Percentiles rank a stretch among this genome's conserved stretches.
These are phyloP conservation scores for Drosophila fulvimacula DNA, from an alignment of 2,888 invertebrate genomes.

Conservation along the genomic window DNA sequence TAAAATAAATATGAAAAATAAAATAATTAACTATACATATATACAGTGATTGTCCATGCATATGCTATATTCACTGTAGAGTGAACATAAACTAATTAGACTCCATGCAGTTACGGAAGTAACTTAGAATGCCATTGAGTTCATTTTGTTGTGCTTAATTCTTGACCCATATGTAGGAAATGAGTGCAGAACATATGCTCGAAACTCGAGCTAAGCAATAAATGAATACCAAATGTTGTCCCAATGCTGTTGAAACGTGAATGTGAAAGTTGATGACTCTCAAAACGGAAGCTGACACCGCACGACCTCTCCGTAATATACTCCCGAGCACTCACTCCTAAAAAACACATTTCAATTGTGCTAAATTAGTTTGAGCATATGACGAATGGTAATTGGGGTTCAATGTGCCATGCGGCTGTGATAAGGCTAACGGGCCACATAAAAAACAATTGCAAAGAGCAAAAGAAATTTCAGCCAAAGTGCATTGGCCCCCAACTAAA, in stretches of 20 bases:
- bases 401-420: slow-evolving; percentile 40
- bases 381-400: slow-evolving; percentile 45
- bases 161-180: slow-evolving; percentile 39
- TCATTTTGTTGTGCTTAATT: slow-evolving; percentile 27
- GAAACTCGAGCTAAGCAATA: slow-evolving; percentile 18
- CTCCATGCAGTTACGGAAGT: not conserved
- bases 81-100: slow-evolving; percentile 3
- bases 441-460: slow-evolving; percentile 15
- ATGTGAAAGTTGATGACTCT: slow-evolving; percentile 47
- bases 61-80: too few species aligned
- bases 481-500: slow-evolving; percentile 50
- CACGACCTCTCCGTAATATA: not conserved
- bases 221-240: slow-evolving; percentile 28
- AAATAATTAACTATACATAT: not conserved
- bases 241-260: slow-evolving; percentile 7
- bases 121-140: slow-evolving; percentile 17
- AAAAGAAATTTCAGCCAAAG: slow-evolving; percentile 44
- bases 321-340: not conserved
- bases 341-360: slow-evolving; percentile 20
- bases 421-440: slow-evolving; percentile 50
- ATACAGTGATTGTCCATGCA: not conserved
- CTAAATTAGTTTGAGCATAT: slow-evolving; percentile 44
- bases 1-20: not conserved
- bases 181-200: not conserved
- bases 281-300: slow-evolving; percentile 45